Base-by-base conservation (phyloP, 1,140 invertebrate genomes). In the Neodiprion virginianus region DNA sequence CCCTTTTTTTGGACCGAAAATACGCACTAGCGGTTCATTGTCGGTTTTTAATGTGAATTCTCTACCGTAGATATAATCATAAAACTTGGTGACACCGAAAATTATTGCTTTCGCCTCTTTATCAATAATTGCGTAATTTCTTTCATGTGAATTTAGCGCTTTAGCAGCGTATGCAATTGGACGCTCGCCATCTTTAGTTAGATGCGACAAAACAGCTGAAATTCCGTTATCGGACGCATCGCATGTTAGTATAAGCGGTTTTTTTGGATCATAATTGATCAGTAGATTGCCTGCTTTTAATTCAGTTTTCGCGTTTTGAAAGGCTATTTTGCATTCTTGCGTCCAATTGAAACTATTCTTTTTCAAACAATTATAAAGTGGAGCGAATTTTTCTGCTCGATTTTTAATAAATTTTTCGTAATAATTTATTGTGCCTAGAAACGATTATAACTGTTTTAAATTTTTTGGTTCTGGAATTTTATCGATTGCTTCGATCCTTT, bases 91-190 rank as follows among this genome's bases (percentile, higher is more conserved):
- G 12, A 90, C 81, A 10, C 82, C 86, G 77, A 79, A 89, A 10
- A 90, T 75, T 8, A 91, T 82, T 8, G 83, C 82, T 10, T 89
- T 74, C 17, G 85, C 85, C 80, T 92, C 90, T 76, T 87, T 89
- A 72, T 91, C 86, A 23, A 90, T 85, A 73, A 87, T 86, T n/a
- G 83, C 74, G 74, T 91, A 90, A 75, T 87, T 89, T 75, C 21
- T 67, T 66, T 74, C 83, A 67, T 74, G 66, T 48, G 68, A 9
- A 21, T 50, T 77, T 17, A 87, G 72, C 1, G 79, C 75, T 68
- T 80, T 67, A 23, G 83, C 85, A 12, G 74, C 79, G 74, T 76
- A 84, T 4, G 77, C 77, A 67, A 80, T 75, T 12, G 74, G 77
- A 21, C 72, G 53, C n/a, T 72, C 71, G 47, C 50, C 50, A 50